These are phyloP conservation scores for Epirrhoe tristata DNA, from an alignment of 2,888 invertebrate genomes.

Conservation along the genomic window DNA sequence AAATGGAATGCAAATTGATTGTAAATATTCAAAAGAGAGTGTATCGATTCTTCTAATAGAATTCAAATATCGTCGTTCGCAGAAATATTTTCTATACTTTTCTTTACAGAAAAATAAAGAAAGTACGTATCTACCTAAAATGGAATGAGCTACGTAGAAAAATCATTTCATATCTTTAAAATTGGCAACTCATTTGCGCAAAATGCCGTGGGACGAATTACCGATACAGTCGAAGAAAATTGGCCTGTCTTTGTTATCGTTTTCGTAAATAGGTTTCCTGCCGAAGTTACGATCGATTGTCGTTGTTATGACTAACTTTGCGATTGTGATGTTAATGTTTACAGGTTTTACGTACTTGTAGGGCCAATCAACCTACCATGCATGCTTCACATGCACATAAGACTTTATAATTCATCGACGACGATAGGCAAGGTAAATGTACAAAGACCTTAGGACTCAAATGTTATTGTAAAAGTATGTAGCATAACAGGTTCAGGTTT, in stretches of 20 bases:
- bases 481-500: too few relatives aligned
- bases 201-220: constrained; percentile 10
- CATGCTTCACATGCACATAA: neutral
- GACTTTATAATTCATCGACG: neutral
- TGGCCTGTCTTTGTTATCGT: constrained; percentile 30
- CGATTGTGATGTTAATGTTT: constrained; percentile 14
- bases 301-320: constrained; percentile 31
- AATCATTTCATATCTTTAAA: neutral
- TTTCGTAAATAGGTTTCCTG: constrained; percentile 29
- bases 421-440: too few relatives aligned
- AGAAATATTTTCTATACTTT: neutral
- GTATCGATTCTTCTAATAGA: constrained; percentile 1
- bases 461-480: too few relatives aligned
- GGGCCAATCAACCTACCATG: neutral
- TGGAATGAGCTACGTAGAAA: neutral
- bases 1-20: constrained; percentile 40
- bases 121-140: neutral
- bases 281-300: constrained; percentile 23
- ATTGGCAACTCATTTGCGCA: constrained; percentile 1
- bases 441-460: too few relatives aligned
- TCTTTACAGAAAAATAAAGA: neutral
- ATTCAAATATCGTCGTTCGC: neutral
- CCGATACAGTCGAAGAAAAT: neutral
- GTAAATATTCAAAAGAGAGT: constrained; percentile 26
- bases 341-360: neutral